Percentiles rank a stretch among this genome's conserved stretches.
phyloP scores from a whole-genome alignment of 2,797 vertebrate genomes.

The Falco cherrug region DNA sequence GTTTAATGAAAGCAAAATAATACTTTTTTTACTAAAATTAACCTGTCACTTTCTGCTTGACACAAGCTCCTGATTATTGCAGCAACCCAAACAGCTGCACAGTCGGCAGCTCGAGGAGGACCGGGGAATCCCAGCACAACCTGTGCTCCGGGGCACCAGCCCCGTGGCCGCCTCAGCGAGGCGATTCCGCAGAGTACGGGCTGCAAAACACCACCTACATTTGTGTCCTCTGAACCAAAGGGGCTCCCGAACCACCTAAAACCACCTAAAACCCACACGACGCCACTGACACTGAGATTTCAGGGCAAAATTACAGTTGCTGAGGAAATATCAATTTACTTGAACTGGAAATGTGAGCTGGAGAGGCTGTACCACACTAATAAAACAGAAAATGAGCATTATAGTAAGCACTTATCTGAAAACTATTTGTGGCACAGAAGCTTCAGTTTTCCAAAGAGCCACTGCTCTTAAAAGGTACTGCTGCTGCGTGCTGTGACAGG shows the following conservation, averaged over 20 bases:
- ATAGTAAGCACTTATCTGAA: background rate
- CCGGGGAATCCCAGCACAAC: background rate
- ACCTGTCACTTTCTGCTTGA: background rate
- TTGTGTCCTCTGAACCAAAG: background rate
- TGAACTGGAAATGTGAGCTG: background rate
- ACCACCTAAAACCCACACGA: background rate
- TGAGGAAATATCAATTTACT: background rate
- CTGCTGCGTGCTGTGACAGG: rapidly evolving
- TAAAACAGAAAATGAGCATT: background rate
- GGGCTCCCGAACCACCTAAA: background rate
- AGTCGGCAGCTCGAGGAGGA: rapidly evolving
- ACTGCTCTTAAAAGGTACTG: background rate
- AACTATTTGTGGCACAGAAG: background rate
- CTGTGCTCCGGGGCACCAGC: rapidly evolving
- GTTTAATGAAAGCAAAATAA: background rate
- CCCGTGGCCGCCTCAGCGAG: background rate
- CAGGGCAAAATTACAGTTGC: background rate
- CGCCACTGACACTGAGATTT: background rate
- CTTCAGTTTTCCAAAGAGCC: background rate
- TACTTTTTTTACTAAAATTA: background rate
- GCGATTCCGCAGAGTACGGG: rapidly evolving
- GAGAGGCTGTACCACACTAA: background rate
- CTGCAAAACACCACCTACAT: background rate
- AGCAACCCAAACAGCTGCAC: background rate
- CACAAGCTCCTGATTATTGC: background rate